Percentiles rank a stretch among this genome's conserved stretches.
Evolutionary conservation across 2,113 vertebrate species (phyloP).

Genomic region (Myotis lucifugus): DNA sequence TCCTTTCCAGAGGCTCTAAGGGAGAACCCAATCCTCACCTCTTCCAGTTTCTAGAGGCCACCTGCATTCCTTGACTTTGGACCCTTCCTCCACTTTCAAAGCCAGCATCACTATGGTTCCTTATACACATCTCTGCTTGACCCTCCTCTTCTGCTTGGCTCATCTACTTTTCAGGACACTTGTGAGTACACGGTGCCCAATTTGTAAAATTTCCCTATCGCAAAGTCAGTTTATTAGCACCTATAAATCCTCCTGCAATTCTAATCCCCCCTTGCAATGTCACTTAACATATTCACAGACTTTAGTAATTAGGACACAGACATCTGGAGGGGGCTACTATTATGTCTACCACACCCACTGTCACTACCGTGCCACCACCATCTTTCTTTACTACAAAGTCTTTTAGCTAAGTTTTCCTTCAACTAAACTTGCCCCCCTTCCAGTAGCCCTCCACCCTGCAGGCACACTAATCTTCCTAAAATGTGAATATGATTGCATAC

Average conservation of each 20-base stretch:
- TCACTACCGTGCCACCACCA: not conserved
- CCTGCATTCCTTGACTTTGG: not conserved
- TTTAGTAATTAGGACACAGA: not conserved
- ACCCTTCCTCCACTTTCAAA: not conserved
- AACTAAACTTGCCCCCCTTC: not conserved
- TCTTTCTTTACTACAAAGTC: not conserved
- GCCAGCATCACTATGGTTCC: not conserved
- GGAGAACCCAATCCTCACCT: not conserved
- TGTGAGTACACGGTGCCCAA: not conserved
- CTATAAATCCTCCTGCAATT: not conserved
- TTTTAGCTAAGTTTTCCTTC: not conserved
- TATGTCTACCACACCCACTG: not conserved
- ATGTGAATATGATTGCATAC: not conserved
- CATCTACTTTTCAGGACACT: not conserved
- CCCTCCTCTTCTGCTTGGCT: not conserved
- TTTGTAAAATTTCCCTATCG: not conserved
- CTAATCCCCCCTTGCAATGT: not conserved
- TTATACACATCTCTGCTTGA: not conserved
- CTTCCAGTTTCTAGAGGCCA: not conserved
- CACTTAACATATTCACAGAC: not conserved
- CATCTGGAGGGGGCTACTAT: not conserved
- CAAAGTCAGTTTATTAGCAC: not conserved
- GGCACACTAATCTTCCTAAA: not conserved
- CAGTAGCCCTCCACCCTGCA: not conserved
- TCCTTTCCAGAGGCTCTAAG: not conserved